These are phyloP conservation scores for Malacoraja senta DNA, from an alignment of 2,797 vertebrate genomes.

Conservation along the genomic window DNA sequence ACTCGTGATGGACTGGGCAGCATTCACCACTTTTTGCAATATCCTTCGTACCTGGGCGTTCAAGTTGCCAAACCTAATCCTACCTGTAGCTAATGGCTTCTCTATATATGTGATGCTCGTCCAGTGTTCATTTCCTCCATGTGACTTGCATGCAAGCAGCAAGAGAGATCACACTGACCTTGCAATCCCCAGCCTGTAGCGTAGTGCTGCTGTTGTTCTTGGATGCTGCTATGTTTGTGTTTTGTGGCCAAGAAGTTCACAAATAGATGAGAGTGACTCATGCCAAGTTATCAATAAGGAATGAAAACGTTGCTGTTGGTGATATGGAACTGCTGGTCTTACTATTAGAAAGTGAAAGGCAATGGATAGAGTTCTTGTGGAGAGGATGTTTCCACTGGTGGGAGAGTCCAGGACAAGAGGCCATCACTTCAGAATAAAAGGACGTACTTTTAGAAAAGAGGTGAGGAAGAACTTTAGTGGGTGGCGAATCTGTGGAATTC, in stretches of 20 bases:
- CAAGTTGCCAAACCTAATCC: no score
- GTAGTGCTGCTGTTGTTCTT: not conserved
- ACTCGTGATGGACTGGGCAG: no score
- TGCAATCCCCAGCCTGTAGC: not conserved
- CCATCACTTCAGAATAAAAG: no score
- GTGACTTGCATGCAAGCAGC: no score
- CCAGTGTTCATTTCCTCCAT: not conserved
- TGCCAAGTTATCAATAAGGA: not conserved
- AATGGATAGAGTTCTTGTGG: no score
- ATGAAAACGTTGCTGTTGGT: not conserved
- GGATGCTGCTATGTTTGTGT: not conserved
- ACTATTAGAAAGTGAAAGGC: not conserved
- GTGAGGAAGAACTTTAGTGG: no score
- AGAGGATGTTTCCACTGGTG: no score
- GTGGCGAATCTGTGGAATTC: no score
- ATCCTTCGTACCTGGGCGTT: no score
- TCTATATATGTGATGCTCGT: not conserved
- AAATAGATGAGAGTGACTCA: not conserved
- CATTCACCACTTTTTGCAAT: no score
- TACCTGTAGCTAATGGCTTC: not conserved
- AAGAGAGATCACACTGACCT: not conserved
- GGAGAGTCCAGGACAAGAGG: no score
- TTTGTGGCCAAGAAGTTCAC: not conserved
- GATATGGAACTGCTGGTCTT: not conserved
- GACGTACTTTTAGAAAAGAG: no score